Conservation (phyloP, 2,888 invertebrate genomes). For the Philonicus albiceps region DNA sequence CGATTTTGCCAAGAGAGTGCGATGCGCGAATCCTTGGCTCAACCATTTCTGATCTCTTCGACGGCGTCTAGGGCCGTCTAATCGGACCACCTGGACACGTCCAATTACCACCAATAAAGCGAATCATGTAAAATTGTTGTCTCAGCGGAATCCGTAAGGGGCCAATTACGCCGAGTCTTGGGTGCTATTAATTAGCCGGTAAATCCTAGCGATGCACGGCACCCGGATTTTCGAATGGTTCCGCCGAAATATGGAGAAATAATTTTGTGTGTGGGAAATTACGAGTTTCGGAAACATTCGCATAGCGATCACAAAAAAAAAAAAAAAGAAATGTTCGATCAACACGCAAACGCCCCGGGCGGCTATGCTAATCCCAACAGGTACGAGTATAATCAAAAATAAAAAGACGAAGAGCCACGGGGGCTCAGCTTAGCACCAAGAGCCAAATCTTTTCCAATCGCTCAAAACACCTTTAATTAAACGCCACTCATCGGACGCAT, state of each 20-base stretch:
- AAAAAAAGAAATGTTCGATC: background rate
- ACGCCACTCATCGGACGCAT: background rate
- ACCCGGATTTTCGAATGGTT: background rate
- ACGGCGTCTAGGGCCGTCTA: background rate
- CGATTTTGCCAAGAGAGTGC: background rate
- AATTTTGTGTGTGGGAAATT: background rate
- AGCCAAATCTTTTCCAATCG: background rate
- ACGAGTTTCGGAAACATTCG: background rate
- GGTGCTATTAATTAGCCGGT: background rate
- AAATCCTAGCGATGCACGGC: background rate
- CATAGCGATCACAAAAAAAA: background rate
- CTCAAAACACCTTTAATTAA: background rate
- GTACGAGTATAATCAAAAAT: background rate
- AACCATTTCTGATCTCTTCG: background rate
- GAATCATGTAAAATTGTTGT: background rate
- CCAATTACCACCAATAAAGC: constrained; percentile 33
- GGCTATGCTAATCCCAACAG: background rate
- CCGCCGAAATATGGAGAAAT: background rate
- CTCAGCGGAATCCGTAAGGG: background rate
- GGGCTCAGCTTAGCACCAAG: background rate
- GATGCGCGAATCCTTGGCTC: background rate
- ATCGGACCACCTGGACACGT: constrained; percentile 5
- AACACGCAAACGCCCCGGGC: background rate
- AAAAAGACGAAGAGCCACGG: background rate
- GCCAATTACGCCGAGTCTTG: constrained; percentile 1